Base-by-base conservation (phyloP, 2,797 vertebrate species). In the Channallabes apus region DNA sequence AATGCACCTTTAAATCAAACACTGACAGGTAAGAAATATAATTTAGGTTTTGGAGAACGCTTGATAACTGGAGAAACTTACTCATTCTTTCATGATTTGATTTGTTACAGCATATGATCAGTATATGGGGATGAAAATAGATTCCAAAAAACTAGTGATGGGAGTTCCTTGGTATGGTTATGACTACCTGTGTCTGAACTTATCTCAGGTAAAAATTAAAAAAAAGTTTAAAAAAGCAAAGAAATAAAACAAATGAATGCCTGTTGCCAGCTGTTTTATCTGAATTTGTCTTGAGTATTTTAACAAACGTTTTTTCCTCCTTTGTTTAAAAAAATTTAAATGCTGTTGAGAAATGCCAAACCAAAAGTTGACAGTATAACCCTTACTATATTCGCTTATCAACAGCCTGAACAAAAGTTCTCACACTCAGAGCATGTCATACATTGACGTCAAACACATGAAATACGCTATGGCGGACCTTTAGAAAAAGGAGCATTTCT, bases 121-220 rank as follows among this genome's bases (percentile, higher is more conserved):
- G 11, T 99, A 97, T 91, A 91, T 97, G 85, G 87, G 87, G 65
- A 91, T 97, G 92, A 95, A 94, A 22, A 96, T 99, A 68, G 92
- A 95, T 84, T 94, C 95, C 41, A 96, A 94, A 91, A 99, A 99
- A 91, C 93, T 99, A 15, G 95, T 99, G 86, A 98, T 99, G 97
- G 98, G 98, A 3, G 90, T 99, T 64, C 98, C 98, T 0, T 99
- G 98, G 98, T 99, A 99, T 27, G 98, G 98, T 78, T 99, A 99
- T 87, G 97, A 99, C 92, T 99, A 99, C 82, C 85, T 90, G 32
- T 99, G 98, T 87, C 89, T 97, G 84, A 93, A 94, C 80, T 86
- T 99, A 1, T 94, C 96, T 61, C 83, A 92, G 95, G 98, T 99
- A 91, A 41, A 5, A 24, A n/a, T n/a, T n/a, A n/a, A n/a, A 12